These are phyloP conservation scores for Poeciliopsis paucimaculata DNA, from an alignment of 2,797 vertebrate genomes.

Conservation along the genomic window DNA sequence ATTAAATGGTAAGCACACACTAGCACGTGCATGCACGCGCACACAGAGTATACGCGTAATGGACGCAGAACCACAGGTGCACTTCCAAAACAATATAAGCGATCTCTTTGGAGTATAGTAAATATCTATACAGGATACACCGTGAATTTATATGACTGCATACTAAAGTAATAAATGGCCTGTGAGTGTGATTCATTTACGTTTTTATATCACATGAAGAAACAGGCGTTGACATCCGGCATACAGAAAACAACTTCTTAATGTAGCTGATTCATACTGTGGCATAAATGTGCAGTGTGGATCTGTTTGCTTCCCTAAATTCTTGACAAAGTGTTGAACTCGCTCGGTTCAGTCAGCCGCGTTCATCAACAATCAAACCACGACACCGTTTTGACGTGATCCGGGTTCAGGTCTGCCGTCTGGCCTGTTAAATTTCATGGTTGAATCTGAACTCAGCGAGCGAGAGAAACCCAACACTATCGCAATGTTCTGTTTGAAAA, in stretches of 20 bases:
- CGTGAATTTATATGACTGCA: conserved; percentile 30
- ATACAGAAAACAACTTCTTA: conserved; percentile 14
- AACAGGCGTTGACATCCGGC: conserved; percentile 35
- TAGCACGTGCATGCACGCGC: background rate
- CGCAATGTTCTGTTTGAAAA: background rate
- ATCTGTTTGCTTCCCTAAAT: conserved; percentile 14
- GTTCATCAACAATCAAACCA: conserved; percentile 40
- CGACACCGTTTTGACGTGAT: conserved; percentile 44
- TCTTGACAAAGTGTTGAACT: conserved; percentile 26
- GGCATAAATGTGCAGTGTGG: background rate
- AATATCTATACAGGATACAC: conserved; percentile 29
- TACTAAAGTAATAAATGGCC: conserved; percentile 45
- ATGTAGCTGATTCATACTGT: background rate
- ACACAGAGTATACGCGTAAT: background rate
- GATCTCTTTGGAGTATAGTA: conserved; percentile 17
- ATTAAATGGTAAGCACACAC: background rate
- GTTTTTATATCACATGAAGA: conserved; percentile 28
- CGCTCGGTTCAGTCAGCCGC: conserved; percentile 3
- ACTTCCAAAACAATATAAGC: conserved; percentile 4
- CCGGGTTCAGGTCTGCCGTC: conserved; percentile 66
- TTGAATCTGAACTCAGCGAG: conserved; percentile 75
- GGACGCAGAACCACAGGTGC: background rate
- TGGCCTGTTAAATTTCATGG: conserved; percentile 74
- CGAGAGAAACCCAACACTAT: conserved; percentile 42
- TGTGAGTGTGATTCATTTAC: conserved; percentile 15